These are phyloP conservation scores for Dipodomys merriami DNA, from an alignment of 2,113 vertebrate genomes.

Conservation along the genomic window DNA sequence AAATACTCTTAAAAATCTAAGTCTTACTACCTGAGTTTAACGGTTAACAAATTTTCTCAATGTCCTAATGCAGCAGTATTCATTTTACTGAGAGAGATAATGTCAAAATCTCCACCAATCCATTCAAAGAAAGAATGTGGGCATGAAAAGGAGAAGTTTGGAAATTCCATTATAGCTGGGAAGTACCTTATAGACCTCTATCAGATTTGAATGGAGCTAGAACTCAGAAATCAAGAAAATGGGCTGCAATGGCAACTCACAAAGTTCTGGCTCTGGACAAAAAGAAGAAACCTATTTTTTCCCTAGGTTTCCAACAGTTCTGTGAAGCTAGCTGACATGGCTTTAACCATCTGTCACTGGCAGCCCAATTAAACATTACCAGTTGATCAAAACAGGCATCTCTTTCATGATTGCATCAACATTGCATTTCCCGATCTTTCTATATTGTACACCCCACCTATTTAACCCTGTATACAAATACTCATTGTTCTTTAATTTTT, in stretches of 20 bases:
- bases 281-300: not conserved
- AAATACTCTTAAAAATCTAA: not conserved
- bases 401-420: not conserved
- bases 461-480: not conserved
- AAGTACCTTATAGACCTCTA: not conserved
- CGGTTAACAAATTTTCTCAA: not conserved
- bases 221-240: not conserved
- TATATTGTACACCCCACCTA: not conserved
- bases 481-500: not conserved
- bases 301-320: not conserved
- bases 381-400: not conserved
- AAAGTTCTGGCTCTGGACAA: not conserved
- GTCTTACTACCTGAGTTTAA: not conserved
- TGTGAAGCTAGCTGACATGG: not conserved
- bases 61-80: not conserved
- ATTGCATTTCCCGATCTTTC: not conserved
- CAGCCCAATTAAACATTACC: not conserved
- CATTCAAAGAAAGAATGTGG: not conserved
- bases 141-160: not conserved
- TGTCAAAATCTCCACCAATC: not conserved
- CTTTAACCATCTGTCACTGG: not conserved
- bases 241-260: not conserved
- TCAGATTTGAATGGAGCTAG: not conserved
- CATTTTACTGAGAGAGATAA: not conserved
- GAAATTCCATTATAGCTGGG: not conserved